Evolutionary conservation across 2,888 invertebrate genomes (phyloP).

Genomic region (Papilio demoleus): DNA sequence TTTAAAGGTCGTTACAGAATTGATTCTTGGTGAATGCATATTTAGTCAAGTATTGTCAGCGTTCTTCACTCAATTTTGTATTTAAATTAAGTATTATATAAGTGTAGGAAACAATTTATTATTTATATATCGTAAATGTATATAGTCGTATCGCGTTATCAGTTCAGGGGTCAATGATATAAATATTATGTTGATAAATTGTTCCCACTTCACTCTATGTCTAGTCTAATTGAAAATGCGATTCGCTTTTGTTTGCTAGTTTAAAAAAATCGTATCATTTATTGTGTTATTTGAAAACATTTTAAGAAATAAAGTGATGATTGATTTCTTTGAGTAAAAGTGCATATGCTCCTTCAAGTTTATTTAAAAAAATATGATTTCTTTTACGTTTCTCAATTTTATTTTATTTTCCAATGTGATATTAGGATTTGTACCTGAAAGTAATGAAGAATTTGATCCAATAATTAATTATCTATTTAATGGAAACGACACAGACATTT

Average conservation of each 20-base stretch:
- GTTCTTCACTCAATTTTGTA: too few relatives aligned
- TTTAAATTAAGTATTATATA: background rate
- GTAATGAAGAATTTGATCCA: constrained; percentile 31
- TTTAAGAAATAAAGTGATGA: background rate
- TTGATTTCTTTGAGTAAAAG: too few relatives aligned
- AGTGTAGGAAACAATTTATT: background rate
- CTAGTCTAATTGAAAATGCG: constrained; percentile 11
- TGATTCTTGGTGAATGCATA: too few relatives aligned
- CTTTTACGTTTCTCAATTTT: too few relatives aligned
- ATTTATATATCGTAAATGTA: background rate
- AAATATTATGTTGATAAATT: constrained; percentile 25
- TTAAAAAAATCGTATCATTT: background rate
- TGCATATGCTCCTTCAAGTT: too few relatives aligned
- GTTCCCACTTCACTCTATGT: background rate
- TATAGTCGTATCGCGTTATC: constrained; percentile 17
- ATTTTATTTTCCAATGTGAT: background rate
- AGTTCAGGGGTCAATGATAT: constrained; percentile 34
- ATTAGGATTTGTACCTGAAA: background rate
- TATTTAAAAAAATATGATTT: too few relatives aligned
- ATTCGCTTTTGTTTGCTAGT: background rate
- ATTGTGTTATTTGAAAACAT: too few relatives aligned
- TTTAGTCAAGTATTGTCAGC: too few relatives aligned
- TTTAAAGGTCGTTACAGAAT: too few relatives aligned
- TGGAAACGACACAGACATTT: constrained; percentile 26
- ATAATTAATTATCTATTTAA: constrained; percentile 27